Evolutionary conservation across 2,797 vertebrate species (phyloP).

Genomic region (Argya squamiceps): DNA sequence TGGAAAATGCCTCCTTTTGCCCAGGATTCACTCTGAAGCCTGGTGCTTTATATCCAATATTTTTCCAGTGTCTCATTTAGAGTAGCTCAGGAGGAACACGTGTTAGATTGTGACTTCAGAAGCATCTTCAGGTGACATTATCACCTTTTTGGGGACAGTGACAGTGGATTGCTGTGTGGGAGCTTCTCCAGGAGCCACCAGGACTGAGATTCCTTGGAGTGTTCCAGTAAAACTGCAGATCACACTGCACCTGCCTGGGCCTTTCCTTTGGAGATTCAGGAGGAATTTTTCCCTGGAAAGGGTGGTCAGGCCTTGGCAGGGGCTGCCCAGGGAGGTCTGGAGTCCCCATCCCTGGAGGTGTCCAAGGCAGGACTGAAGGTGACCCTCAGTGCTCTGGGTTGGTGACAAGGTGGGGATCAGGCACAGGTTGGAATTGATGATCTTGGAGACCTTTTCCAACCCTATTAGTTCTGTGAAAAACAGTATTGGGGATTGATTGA

Average conservation of each 20-base stretch:
- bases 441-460: neutral
- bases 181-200: neutral
- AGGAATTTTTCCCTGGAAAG: neutral
- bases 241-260: neutral
- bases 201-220: no score
- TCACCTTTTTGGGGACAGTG: neutral
- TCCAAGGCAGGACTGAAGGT: neutral
- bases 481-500: fast-evolving
- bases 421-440: neutral
- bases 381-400: neutral
- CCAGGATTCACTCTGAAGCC: neutral
- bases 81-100: neutral
- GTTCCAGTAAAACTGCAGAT: neutral
- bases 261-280: neutral
- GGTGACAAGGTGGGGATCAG: fast-evolving
- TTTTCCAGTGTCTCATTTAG: neutral
- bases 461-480: neutral
- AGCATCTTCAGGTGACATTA: neutral
- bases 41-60: neutral
- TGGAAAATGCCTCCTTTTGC: constrained; percentile 24
- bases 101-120: neutral
- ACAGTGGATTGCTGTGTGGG: neutral
- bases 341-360: neutral
- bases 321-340: neutral
- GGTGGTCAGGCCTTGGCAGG: fast-evolving